Conservation (phyloP, 2,888 invertebrate genomes). For the Entomobrya multifasciata region DNA sequence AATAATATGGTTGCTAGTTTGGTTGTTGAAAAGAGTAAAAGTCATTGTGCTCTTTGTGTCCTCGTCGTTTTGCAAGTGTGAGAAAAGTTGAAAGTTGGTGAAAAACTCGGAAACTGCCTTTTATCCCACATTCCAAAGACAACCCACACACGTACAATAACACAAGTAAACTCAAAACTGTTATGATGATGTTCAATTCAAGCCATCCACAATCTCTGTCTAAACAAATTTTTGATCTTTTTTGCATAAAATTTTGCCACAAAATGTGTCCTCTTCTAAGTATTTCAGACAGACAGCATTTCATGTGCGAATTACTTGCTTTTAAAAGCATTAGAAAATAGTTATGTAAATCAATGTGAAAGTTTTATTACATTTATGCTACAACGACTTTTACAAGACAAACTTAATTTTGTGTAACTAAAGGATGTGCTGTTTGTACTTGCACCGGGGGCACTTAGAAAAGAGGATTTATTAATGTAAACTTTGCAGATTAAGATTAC, state of each 20-base stretch:
- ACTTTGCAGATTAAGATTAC: neutral
- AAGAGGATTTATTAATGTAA: slow-evolving; percentile 9
- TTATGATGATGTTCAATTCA: neutral
- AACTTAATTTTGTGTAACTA: neutral
- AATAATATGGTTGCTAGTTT: slow-evolving; percentile 10
- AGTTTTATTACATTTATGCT: slow-evolving; percentile 2
- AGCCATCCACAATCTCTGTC: neutral
- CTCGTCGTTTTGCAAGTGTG: neutral
- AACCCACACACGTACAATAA: neutral
- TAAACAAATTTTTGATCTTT: slow-evolving; percentile 23
- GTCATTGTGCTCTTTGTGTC: neutral
- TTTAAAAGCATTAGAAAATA: slow-evolving; percentile 1
- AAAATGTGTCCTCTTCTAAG: too few species aligned
- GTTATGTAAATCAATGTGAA: slow-evolving; percentile 12
- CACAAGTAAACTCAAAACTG: neutral
- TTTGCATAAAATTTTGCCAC: slow-evolving; percentile 2
- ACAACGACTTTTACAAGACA: neutral
- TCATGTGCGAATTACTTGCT: slow-evolving; percentile 1
- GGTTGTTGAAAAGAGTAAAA: neutral
- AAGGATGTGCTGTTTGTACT: neutral
- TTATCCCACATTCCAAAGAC: neutral
- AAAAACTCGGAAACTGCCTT: slow-evolving; percentile 10
- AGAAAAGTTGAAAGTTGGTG: slow-evolving; percentile 11
- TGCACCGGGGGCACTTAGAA: neutral
- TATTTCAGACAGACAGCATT: neutral